Base-by-base conservation (phyloP, 2,888 invertebrate species). In the Spatulosminthurus flaviceps region DNA sequence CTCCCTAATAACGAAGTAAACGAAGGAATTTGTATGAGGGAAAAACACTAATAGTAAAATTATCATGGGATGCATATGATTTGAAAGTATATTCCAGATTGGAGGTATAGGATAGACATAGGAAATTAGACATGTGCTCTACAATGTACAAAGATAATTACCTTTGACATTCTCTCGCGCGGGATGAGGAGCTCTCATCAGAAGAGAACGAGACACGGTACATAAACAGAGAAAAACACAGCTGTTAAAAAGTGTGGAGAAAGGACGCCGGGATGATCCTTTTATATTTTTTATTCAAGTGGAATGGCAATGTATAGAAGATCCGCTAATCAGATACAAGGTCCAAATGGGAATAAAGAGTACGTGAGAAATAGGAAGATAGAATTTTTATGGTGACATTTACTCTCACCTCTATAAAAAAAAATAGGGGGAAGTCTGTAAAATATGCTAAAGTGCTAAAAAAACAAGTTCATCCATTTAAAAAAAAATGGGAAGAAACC, bases 171-270 rank as follows among this genome's bases (percentile, higher is more conserved):
- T 61, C 26, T 61, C 60, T 74, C 61, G 29, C 61, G 42, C 11
- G 22, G 43, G 9, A 9, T 7, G 34, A 34, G 34, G n/a, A n/a
- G n/a, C n/a, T n/a, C n/a, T n/a, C n/a, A n/a, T n/a, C n/a, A n/a
- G n/a, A n/a, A 43, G 19, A 61, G 24, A 74, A 28, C 2, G 64
- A 64, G 64, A 64, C 26, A 64, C 64, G 21, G 9, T 24, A 29
- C 64, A 75, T 75, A 64, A 75, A 75, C 64, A 75, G 26, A 61
- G 34, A 29, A 75, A 34, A 75, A 75, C 24, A 66, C 75, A 75
- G 75, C 75, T 75, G 75, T 66, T 43, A 51, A 51, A 51, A 51
- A 73, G 28, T 28, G 28, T 34, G 42, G 41, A 72, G 43, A 42
- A 43, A 42, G 22, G 24, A 26, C 42, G 70, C 42, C 28, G 34